phyloP scores from a whole-genome alignment of 2,113 vertebrate genomes.

The Orcinus orca region DNA sequence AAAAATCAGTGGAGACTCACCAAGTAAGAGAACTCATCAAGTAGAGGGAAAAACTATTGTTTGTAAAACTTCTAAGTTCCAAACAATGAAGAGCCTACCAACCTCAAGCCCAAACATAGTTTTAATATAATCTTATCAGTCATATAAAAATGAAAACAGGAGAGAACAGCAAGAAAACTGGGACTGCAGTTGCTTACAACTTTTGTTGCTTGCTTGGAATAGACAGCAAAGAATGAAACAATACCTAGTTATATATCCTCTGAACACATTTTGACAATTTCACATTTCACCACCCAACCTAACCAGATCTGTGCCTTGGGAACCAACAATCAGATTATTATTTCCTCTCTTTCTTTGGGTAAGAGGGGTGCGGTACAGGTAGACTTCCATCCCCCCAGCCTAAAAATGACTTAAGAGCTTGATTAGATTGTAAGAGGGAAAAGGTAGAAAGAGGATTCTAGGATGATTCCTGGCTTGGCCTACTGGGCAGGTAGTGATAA shows the following conservation, averaged over 20 bases:
- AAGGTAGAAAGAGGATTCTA: neutral
- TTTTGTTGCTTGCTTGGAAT: neutral
- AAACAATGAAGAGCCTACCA: neutral
- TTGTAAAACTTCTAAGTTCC: neutral
- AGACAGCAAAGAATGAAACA: neutral
- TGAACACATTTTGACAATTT: neutral
- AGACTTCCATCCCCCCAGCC: neutral
- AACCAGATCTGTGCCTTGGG: neutral
- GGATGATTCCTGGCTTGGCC: neutral
- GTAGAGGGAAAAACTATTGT: neutral
- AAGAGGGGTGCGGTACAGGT: neutral
- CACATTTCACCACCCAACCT: neutral
- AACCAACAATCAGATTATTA: neutral
- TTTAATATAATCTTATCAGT: neutral
- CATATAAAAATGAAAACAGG: neutral
- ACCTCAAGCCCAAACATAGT: neutral
- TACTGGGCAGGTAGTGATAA: neutral
- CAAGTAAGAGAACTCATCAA: neutral
- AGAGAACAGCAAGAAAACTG: neutral
- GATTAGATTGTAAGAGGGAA: neutral
- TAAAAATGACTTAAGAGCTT: neutral
- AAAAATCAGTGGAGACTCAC: neutral
- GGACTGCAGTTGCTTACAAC: neutral
- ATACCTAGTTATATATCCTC: neutral
- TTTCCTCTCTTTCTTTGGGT: neutral